Evolutionary conservation across 2,113 vertebrate genomes (phyloP), one percentile per base, ranked within the genome.

Genomic region (Glareola pratincola): DNA sequence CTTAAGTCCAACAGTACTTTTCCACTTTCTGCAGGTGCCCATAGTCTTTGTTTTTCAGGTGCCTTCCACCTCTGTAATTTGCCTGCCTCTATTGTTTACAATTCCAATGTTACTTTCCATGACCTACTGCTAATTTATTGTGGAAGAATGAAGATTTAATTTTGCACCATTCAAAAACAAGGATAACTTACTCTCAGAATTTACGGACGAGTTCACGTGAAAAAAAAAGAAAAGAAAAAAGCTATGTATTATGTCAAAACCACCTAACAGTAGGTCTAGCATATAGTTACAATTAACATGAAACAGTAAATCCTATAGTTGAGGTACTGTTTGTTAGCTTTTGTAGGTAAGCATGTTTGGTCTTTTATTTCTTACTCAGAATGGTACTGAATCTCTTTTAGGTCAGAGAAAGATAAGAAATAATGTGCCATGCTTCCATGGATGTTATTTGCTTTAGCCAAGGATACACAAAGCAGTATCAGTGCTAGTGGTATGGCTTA

Each of bases 271-370:
- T 16, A 84, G 10, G 45, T 7, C 24, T n/a, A 41, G 6, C 18
- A 47, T 8, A 6, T 6, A 45, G 32, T 27, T 63, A 26, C 1
- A 57, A 68, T 32, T 26, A 77, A 11, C 0, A 0, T 6, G 30
- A 75, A 14, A 41, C 17, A 67, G 22, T 10, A 85, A 75, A 67
- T 57, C 9, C 34, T 68, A 27, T 9, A 68, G 23, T 67, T 56
- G 80, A 69, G 14, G 6, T 45, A 21, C 6, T 60, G 32, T 30
- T 85, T 83, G 8, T 47, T 81, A 43, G 32, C 3, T 69, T 66
- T 56, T 15, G 11, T 57, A 4, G 5, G 5, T 62, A 71, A 75
- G 29, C 4, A 15, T 10, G 4, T 56, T 72, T 83, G 27, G 69
- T n/a, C 27, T 75, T 92, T 56, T 47, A 36, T 80, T 47, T 85